These are phyloP conservation scores for Lucinisca nassula DNA, from an alignment of 2,888 invertebrate species.

Conservation along the genomic window DNA sequence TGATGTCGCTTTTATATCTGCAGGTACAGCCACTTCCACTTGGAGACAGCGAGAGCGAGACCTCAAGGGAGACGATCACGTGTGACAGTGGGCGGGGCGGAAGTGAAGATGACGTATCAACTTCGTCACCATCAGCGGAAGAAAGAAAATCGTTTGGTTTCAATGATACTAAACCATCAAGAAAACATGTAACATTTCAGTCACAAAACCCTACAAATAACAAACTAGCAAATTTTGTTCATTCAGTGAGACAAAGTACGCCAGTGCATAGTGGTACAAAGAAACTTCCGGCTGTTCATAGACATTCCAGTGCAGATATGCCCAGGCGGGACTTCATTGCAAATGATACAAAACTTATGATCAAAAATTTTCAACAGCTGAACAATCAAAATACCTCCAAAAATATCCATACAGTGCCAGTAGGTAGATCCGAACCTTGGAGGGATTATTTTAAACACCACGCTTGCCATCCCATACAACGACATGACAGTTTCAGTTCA, in stretches of 20 bases:
- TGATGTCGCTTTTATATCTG: not conserved
- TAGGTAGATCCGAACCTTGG: constrained; percentile 44
- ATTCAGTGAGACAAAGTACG: constrained; percentile 42
- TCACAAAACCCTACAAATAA: constrained; percentile 24
- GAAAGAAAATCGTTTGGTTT: constrained; percentile 50
- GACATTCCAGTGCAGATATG: not conserved
- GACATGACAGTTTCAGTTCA: constrained; percentile 72
- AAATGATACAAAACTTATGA: constrained; percentile 38
- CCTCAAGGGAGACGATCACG: constrained; percentile 73
- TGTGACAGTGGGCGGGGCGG: constrained; percentile 76
- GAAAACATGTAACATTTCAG: constrained; percentile 41
- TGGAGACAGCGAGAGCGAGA: constrained; percentile 72
- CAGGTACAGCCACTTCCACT: constrained; percentile 54
- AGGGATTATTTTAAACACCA: constrained; percentile 44
- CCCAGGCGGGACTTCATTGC: not conserved
- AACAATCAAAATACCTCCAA: constrained; percentile 17
- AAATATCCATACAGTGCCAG: constrained; percentile 16
- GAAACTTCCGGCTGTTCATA: not conserved
- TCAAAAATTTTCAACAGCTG: constrained; percentile 37
- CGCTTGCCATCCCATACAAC: not conserved
- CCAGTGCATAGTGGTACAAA: constrained; percentile 12
- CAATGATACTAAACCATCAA: constrained; percentile 34
- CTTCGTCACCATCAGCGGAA: constrained; percentile 61
- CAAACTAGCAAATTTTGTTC: not conserved
- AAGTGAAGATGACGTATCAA: constrained; percentile 74